These are phyloP conservation scores for Leuciscus waleckii DNA, from an alignment of 2,797 vertebrate species.

Conservation along the genomic window DNA sequence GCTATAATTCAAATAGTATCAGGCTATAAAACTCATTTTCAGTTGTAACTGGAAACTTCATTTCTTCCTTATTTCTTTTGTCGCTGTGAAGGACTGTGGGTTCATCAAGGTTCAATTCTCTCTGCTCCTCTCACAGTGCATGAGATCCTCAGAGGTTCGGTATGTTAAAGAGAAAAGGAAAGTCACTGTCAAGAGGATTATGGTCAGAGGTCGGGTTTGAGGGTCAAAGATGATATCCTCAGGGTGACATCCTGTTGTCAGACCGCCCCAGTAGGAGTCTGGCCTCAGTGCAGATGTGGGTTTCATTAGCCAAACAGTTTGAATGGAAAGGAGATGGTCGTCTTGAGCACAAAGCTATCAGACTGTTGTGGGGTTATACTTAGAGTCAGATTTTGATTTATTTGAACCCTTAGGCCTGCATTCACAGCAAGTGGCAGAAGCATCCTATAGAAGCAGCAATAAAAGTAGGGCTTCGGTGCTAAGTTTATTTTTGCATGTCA, in stretches of 20 bases:
- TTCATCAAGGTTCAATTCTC: slow-evolving; percentile 46
- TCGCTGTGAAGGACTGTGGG: slow-evolving; percentile 39
- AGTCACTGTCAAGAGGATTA: slow-evolving; percentile 56
- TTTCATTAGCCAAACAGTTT: slow-evolving; percentile 32
- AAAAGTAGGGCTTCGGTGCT: neutral
- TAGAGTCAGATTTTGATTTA: neutral
- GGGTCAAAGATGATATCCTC: slow-evolving; percentile 68
- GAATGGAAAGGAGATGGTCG: slow-evolving; percentile 13
- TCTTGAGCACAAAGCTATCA: slow-evolving; percentile 5
- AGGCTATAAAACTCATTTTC: neutral
- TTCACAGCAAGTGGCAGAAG: neutral
- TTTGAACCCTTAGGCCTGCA: neutral
- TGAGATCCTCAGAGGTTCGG: slow-evolving; percentile 60
- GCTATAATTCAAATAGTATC: neutral
- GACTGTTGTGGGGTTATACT: neutral
- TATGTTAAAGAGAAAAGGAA: slow-evolving; percentile 51
- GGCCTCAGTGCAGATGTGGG: slow-evolving; percentile 24
- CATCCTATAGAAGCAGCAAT: neutral
- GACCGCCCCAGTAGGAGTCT: slow-evolving; percentile 14
- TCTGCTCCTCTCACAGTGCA: slow-evolving; percentile 59
- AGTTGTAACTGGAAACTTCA: neutral
- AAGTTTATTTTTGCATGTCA: neutral
- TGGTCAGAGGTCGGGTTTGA: slow-evolving; percentile 59
- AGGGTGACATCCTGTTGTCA: slow-evolving; percentile 25
- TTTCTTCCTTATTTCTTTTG: slow-evolving; percentile 1